These are phyloP conservation scores for Ethmia dodecea DNA, from an alignment of 2,888 invertebrate genomes.

Conservation along the genomic window DNA sequence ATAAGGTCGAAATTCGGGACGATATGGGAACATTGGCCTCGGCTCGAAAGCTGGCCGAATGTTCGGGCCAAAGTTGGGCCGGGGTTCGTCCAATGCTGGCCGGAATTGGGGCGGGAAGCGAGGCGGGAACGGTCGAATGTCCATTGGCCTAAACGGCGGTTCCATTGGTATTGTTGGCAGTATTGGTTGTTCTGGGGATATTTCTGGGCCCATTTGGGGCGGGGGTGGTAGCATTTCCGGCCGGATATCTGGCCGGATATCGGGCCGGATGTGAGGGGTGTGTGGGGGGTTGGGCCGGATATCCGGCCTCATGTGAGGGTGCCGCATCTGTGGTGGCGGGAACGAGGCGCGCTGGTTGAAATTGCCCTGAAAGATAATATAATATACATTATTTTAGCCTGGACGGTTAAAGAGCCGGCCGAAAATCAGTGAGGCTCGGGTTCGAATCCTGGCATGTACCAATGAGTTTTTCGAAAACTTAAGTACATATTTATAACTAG, in stretches of 20 bases:
- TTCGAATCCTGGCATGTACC: no score
- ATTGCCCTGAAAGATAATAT: conserved; percentile 51
- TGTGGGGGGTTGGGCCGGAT: conserved; percentile 15
- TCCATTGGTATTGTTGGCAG: conserved; percentile 29
- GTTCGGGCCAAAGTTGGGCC: conserved; percentile 22
- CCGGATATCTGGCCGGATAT: conserved; percentile 8
- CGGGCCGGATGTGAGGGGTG: conserved; percentile 10
- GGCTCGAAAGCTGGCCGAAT: conserved; percentile 35
- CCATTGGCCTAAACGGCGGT: conserved; percentile 28
- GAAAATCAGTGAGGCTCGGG: no score
- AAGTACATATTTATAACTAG: no score
- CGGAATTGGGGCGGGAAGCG: conserved; percentile 30
- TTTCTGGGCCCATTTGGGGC: conserved; percentile 12
- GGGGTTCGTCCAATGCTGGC: conserved; percentile 31
- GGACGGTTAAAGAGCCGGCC: no score
- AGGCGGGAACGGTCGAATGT: conserved; percentile 16
- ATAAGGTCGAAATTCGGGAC: conserved; percentile 31
- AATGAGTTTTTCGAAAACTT: no score
- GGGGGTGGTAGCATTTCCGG: conserved; percentile 13
- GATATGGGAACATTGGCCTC: conserved; percentile 38
- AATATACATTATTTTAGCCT: no score
- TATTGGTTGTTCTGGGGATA: conserved; percentile 33
- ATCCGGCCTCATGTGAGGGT: conserved; percentile 18
- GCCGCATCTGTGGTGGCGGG: conserved; percentile 34
- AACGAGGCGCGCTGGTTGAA: conserved; percentile 47